Conservation (phyloP, 2,113 vertebrate species). For the Cinclus cinclus region DNA sequence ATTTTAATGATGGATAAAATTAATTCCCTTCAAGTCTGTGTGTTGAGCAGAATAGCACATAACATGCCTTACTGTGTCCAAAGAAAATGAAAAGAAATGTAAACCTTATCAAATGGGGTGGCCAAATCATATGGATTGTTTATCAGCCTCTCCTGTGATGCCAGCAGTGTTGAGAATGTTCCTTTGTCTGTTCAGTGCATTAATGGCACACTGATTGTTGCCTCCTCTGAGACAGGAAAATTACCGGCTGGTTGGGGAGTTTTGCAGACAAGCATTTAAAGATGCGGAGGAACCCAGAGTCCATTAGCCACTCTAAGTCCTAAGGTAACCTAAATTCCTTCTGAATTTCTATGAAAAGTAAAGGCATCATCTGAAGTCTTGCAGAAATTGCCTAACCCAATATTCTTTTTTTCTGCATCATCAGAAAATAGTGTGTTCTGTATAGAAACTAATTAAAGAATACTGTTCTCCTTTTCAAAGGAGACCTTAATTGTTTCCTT, state of each 20-base stretch:
- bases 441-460: background rate
- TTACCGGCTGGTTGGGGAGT: background rate
- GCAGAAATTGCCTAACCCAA: background rate
- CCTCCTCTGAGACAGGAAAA: background rate
- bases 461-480: background rate
- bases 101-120: background rate
- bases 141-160: background rate
- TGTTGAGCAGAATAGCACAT: background rate
- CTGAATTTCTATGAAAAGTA: background rate
- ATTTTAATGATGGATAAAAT: background rate
- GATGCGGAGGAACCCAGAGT: background rate
- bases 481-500: background rate
- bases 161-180: background rate
- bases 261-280: background rate
- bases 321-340: background rate
- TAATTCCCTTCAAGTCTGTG: background rate
- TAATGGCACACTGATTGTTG: background rate
- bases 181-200: background rate
- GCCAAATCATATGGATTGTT: background rate
- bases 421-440: background rate
- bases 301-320: background rate
- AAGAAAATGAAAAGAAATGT: background rate
- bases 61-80: background rate
- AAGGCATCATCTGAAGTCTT: background rate
- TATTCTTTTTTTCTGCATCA: background rate